Conservation (phyloP, 2,888 invertebrate species). For the Nomada fucata region DNA sequence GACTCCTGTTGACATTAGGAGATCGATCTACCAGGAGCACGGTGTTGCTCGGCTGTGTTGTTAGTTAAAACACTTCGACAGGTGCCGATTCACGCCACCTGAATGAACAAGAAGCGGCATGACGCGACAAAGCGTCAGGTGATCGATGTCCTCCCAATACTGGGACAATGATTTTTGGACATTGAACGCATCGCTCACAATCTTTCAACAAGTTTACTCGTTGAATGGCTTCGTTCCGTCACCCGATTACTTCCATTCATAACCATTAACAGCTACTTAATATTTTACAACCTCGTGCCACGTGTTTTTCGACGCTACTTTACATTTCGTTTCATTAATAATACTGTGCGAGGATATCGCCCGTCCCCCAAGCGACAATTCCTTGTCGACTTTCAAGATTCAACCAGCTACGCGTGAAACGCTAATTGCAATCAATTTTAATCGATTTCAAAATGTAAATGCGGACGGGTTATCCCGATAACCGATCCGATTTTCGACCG, state of each 20-base stretch:
- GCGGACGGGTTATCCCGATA: background rate
- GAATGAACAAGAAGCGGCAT: constrained; percentile 73
- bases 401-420: too few relatives aligned
- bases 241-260: constrained; percentile 13
- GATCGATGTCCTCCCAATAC: constrained; percentile 75
- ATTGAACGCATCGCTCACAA: constrained; percentile 42
- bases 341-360: too few relatives aligned
- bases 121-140: constrained; percentile 77
- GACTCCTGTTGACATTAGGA: constrained; percentile 10
- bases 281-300: background rate
- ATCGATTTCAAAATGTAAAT: background rate
- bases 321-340: background rate
- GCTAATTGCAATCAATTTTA: background rate
- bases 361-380: too few relatives aligned
- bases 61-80: constrained; percentile 71
- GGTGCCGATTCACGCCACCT: constrained; percentile 73
- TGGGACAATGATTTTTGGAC: constrained; percentile 37
- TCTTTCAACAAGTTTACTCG: constrained; percentile 43
- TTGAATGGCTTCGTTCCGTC: background rate
- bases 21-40: background rate
- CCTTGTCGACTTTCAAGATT: too few relatives aligned
- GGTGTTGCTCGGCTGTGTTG: constrained; percentile 56
- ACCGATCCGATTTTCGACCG: constrained; percentile 4
- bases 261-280: background rate
- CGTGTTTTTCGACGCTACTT: background rate